Percentiles rank a stretch among this genome's conserved stretches.
Conservation (phyloP, 2,797 vertebrate species). For the Meda fulgida region DNA sequence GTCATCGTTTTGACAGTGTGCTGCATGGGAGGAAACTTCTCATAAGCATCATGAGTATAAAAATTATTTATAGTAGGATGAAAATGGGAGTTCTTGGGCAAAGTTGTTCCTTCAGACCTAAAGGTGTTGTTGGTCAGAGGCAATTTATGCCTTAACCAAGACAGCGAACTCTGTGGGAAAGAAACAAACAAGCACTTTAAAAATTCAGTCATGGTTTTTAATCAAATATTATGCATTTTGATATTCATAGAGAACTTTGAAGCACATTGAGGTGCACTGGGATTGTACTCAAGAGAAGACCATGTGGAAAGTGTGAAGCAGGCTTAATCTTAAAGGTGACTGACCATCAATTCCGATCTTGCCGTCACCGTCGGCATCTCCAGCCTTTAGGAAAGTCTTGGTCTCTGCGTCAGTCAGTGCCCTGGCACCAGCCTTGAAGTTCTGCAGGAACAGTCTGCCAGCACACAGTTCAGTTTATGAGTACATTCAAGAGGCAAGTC, state of each 20-base stretch:
- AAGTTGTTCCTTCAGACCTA: slow-evolving; percentile 81
- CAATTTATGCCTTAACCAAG: slow-evolving; percentile 76
- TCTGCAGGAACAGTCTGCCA: slow-evolving; percentile 82
- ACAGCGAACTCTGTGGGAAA: slow-evolving; percentile 73
- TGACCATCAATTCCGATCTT: slow-evolving; percentile 83
- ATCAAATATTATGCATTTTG: neutral
- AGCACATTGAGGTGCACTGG: neutral
- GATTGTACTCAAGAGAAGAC: neutral
- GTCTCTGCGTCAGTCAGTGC: slow-evolving; percentile 78
- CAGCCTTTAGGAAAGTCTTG: slow-evolving; percentile 76
- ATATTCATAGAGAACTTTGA: neutral
- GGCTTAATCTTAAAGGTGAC: slow-evolving; percentile 16
- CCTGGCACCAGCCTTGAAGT: slow-evolving; percentile 75
- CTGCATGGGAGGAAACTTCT: slow-evolving; percentile 79
- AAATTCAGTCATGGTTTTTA: neutral
- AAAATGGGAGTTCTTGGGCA: slow-evolving; percentile 76
- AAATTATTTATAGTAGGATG: slow-evolving; percentile 82
- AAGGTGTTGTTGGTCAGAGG: slow-evolving; percentile 79
- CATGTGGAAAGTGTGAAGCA: neutral
- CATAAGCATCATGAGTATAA: slow-evolving; percentile 81
- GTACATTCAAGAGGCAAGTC: neutral
- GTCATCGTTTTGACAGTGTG: slow-evolving; percentile 80
- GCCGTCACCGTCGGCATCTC: slow-evolving; percentile 82
- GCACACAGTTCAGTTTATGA: neutral
- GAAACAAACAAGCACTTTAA: neutral